Evolutionary conservation across 2,113 vertebrate genomes (phyloP), one percentile per base, ranked within the genome.

Genomic region (Archilochus colubris): DNA sequence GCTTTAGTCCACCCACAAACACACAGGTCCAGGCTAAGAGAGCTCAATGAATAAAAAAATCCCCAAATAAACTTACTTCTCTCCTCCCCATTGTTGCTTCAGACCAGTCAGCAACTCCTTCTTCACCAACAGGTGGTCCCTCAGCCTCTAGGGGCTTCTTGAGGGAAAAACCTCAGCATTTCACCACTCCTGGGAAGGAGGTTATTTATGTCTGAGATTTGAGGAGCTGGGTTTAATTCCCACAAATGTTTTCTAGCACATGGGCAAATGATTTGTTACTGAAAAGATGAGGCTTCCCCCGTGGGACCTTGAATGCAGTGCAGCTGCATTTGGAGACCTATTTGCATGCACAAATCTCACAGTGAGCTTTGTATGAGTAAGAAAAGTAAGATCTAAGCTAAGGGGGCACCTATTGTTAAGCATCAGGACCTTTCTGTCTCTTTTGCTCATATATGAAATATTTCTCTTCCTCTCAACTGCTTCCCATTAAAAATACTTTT

Each of bases 381-480:
- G 76, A 70, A 93, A 88, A 78, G 72, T 22, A 80, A 91, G 57
- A 94, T 82, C 72, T 80, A 82, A 94, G 44, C 38, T 57, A 55
- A 72, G 27, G 61, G n/a, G 53, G 8, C 21, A 88, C 12, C 53
- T 81, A 18, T 59, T 9, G 2, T 75, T 88, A 64, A 46, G 36
- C 50, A 66, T 84, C 82, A 83, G 44, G 10, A 80, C 48, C 22
- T 78, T 86, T 64, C 40, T 75, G 7, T 75, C 36, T 86, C 15
- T 86, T 86, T 88, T 2, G 0, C 27, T 88, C 50, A 82, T 48
- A 75, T 83, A 66, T 44, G n/a, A 90, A 81, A 81, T 83, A 81
- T 75, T 94, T 95, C 7, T 93, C 61, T 90, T 92, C 10, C 62
- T 94, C 91, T 88, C 88, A 95, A 78, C 23, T 86, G 31, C 20